Conservation (phyloP, 2,113 vertebrate genomes). For the Rhinichthys klamathensis region DNA sequence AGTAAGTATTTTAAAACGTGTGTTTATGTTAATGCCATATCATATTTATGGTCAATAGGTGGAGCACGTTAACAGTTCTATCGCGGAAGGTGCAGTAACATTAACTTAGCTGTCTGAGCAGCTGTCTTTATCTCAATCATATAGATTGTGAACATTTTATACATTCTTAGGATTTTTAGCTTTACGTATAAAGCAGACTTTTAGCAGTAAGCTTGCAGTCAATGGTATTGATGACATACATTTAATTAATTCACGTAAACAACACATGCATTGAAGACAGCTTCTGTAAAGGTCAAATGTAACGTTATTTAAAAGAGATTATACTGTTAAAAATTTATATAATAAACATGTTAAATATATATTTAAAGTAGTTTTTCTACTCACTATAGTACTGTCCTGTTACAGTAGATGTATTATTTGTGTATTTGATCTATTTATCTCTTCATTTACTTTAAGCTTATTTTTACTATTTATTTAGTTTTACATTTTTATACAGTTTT, state of each 20-base stretch:
- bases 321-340: no score
- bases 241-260: background rate
- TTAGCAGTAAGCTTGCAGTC: background rate
- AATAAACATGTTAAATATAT: no score
- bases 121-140: background rate
- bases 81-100: background rate
- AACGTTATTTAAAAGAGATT: no score
- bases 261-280: background rate
- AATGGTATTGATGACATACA: background rate
- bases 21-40: background rate
- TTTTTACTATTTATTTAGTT: no score
- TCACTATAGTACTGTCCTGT: no score
- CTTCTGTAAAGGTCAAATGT: background rate
- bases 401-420: background rate
- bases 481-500: no score
- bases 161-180: background rate
- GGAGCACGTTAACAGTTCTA: no score
- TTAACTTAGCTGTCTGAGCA: background rate
- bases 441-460: background rate
- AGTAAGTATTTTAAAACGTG: conserved; percentile 24
- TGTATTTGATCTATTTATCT: background rate
- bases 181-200: background rate
- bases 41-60: no score
- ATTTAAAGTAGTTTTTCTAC: no score
- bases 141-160: background rate